Evolutionary conservation across 2,888 invertebrate genomes (phyloP), one percentile per base, ranked within the genome.

Genomic region (Ectropis crepuscularia): DNA sequence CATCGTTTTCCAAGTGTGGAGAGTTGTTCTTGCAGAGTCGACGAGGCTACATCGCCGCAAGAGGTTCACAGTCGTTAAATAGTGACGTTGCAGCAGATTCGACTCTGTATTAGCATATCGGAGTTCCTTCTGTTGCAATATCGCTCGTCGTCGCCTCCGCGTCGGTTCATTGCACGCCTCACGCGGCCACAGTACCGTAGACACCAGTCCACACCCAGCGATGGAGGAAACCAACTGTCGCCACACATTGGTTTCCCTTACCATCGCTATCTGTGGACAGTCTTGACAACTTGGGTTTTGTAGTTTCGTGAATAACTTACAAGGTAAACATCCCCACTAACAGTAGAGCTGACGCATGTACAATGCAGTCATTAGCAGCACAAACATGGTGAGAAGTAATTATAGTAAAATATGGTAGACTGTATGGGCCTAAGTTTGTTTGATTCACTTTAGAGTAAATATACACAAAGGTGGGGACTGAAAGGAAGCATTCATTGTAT

Each of bases 201-300:
- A 74, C 78, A 81, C 82, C 80, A 77, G 85, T 88, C 86, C 87
- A 83, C 91, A 87, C 80, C 80, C 82, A 86, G 87, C 80, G 89
- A 90, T 93, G 91, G 89, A 86, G 85, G 86, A 88, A 88, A 88
- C 88, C 90, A 91, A 90, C 83, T 92, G 90, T 89, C 85, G 71
- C 75, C 65, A 74, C 78, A 80, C 89, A 89, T 89, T 92, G 92
- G 90, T 88, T 90, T 91, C 90, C 87, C 84, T 68, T 82, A 81
- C 90, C 87, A 91, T 93, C 88, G 86, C 84, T 88, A 83, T 84
- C 86, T 90, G 92, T 88, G 86, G 88, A 88, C 87, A 79, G 84
- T 88, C 81, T 75, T 79, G 74, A 72, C 87, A 79, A 73, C 81
- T 81, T 74, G 73, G 71, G 66, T 64, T 71, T 71, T 73, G 73